Base-by-base conservation (phyloP, 2,888 invertebrate species). In the Leptopilina myrica region DNA sequence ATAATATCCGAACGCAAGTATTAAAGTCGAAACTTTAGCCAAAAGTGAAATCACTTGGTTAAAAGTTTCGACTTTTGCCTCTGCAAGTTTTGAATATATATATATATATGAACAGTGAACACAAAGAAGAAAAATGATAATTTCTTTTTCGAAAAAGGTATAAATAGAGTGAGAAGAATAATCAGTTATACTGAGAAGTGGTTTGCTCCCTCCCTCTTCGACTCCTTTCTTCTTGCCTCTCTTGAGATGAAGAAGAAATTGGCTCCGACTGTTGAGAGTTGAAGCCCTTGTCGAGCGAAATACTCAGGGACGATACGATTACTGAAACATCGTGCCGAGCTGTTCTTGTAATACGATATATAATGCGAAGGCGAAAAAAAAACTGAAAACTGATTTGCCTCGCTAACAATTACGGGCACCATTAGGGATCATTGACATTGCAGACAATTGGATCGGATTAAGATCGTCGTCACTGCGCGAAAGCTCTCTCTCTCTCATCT, bases 391-490 rank as follows among this genome's bases (percentile, higher is more conserved):
- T 73, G 73, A 73, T 73, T 73, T 73, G 73, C 73, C 73, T 73
- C 53, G 73, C 56, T 56, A 73, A 73, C 73, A 73, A 73, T 73
- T 73, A 73, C 56, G 56, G 33, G 40, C 40, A 73, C 73, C 73
- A 73, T 73, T 73, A 73, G 53, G 40, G 73, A 73, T 73, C 73
- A 73, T 73, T 73, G 73, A 73, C 73, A 73, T 73, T n/a, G 33
- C 73, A 73, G 73, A 40, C 73, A 73, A 73, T 59, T 73, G 73
- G 73, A 73, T 73, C 73, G 73, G 73, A 73, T 73, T 73, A 73
- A 73, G 56, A 73, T 56, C 40, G 73, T 56, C 40, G 73, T 73
- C 73, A 73, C 40, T 73, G n/a, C 11, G 49, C 46, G 20, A 43
- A 43, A 43, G 7, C 8, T 43, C 8, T 43, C 43, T 43, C 43